Evolutionary conservation across 2,113 vertebrate species (phyloP), one percentile per base, ranked within the genome.

Genomic region (Melanotaenia duboulayi): DNA sequence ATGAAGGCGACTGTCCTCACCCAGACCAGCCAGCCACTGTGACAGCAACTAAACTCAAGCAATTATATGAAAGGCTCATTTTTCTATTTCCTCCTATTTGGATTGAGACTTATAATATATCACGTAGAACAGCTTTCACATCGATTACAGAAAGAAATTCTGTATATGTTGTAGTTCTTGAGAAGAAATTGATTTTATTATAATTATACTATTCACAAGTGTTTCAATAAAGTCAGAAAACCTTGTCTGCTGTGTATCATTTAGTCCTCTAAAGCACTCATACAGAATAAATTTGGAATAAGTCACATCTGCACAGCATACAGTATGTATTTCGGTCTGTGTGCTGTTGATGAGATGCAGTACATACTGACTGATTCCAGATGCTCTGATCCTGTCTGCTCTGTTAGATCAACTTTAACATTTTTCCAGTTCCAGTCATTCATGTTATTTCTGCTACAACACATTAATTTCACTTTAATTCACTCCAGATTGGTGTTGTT

Each of bases 211-310:
- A 54, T 19, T n/a, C 4, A 40, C 48, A 16, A 56, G 49, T 71
- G 48, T 59, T 64, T 73, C 3, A 69, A 80, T 78, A 71, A 78
- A 78, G 60, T 46, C 10, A 56, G 59, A 11, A 65, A 69, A 22
- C 65, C 1, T 5, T 35, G 8, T 35, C 7, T 35, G 32, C 8
- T 35, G 32, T 35, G 32, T 35, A 35, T 35, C 32, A 28, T 28
- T 28, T 7, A 35, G 32, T 35, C 8, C 32, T 35, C 5, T 9
- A 35, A 35, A 35, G 32, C 32, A 35, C 7, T 35, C 4, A 5
- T 35, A 35, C 32, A 35, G 32, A 9, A 35, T 35, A 35, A 35
- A 28, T 9, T 28, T 5, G 7, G 20, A 37, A 42, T 19, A 37
- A 20, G 7, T 40, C n/a, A 0, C 35, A 63, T 61, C 50, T 55